Evolutionary conservation across 2,797 vertebrate species (phyloP).

Genomic region (Potorous gilbertii): DNA sequence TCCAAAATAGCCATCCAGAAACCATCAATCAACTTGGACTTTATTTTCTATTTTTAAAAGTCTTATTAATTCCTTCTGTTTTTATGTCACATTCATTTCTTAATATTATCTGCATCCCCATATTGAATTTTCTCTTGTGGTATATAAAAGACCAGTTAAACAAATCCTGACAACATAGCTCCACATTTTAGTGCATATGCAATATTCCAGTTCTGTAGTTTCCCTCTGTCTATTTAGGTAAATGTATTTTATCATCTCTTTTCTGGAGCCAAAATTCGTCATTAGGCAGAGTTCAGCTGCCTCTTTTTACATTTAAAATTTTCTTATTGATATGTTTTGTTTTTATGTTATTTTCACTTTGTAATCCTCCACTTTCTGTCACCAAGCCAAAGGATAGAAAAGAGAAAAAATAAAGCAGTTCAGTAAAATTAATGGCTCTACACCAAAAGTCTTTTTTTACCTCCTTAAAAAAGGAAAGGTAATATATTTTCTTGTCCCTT

Average conservation of each 20-base stretch:
- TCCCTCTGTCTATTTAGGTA: not conserved
- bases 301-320: not conserved
- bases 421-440: not conserved
- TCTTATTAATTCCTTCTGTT: not conserved
- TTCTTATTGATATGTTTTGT: not conserved
- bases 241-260: not conserved
- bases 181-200: not conserved
- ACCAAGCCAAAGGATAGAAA: not conserved
- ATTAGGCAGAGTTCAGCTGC: not conserved
- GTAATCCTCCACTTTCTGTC: not conserved
- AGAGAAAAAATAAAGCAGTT: not conserved
- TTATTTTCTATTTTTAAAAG: not conserved
- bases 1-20: not conserved
- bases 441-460: not conserved
- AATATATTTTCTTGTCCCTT: not conserved
- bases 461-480: not conserved
- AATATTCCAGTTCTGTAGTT: not conserved
- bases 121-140: not conserved
- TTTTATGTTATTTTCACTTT: not conserved
- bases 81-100: not conserved
- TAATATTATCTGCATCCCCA: not conserved
- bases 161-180: not conserved
- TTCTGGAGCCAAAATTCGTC: not conserved
- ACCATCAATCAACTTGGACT: not conserved
- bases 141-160: not conserved